A percentile compares a stretch with the other conserved stretches of the same genome.
These are phyloP conservation scores for Numida meleagris DNA, from an alignment of 2,113 vertebrate species.

Conservation along the genomic window DNA sequence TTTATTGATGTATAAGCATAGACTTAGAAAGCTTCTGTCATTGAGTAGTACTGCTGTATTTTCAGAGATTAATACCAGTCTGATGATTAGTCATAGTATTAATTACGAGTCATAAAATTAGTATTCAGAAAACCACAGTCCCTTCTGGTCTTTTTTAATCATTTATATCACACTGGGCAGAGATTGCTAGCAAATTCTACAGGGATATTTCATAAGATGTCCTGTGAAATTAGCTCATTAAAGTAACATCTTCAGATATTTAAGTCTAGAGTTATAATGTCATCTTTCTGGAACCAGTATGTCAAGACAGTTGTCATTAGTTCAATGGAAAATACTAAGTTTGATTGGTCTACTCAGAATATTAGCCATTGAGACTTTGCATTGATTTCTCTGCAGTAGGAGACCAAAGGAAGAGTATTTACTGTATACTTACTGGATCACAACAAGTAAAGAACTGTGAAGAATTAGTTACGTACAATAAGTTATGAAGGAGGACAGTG, in stretches of 20 bases:
- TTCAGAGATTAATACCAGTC: not conserved
- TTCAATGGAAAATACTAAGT: not conserved
- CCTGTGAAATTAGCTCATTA: not conserved
- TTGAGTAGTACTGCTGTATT: not conserved
- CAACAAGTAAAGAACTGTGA: not conserved
- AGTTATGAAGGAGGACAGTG: not conserved
- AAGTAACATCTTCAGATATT: not conserved
- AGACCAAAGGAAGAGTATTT: not conserved
- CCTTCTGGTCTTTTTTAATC: not conserved
- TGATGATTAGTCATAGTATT: not conserved
- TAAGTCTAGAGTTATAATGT: not conserved
- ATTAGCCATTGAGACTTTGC: not conserved
- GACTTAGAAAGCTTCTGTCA: not conserved
- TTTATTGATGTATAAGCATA: not conserved
- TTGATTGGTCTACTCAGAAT: not conserved
- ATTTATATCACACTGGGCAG: not conserved
- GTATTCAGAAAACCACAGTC: not conserved
- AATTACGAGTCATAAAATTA: not conserved
- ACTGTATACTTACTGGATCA: not conserved
- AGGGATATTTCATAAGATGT: not conserved
- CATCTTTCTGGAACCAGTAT: not conserved
- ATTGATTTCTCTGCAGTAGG: not conserved
- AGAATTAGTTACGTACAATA: not conserved
- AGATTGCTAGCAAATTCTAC: not conserved
- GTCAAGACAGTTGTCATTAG: not conserved